These are phyloP conservation scores for Sturnus vulgaris DNA, from an alignment of 2,113 vertebrate species.

Conservation along the genomic window DNA sequence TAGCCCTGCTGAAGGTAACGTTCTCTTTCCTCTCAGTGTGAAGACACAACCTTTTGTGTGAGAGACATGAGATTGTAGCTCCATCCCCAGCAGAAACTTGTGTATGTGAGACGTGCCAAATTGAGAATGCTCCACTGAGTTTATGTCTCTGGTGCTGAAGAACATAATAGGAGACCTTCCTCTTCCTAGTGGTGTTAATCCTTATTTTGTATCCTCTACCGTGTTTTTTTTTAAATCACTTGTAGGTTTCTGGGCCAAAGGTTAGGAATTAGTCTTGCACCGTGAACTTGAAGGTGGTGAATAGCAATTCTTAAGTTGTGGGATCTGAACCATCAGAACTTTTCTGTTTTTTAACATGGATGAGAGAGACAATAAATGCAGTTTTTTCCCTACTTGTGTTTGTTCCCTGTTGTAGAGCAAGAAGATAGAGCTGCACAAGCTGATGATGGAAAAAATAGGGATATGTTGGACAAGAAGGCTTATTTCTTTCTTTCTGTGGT, in stretches of 20 bases:
- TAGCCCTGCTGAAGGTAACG: slow-evolving; percentile 6
- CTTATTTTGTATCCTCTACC: background rate
- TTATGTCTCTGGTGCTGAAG: background rate
- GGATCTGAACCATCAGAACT: background rate
- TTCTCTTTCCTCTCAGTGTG: background rate
- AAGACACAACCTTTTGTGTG: background rate
- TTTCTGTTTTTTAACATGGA: background rate
- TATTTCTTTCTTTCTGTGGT: background rate
- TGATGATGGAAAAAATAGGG: background rate
- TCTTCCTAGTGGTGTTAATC: background rate
- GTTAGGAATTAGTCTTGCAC: background rate
- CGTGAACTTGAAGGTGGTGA: background rate
- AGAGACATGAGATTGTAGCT: background rate
- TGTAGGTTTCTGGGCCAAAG: background rate
- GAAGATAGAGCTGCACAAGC: background rate
- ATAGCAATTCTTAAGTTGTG: background rate
- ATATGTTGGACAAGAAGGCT: background rate
- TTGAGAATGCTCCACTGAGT: background rate
- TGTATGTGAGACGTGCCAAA: background rate
- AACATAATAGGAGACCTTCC: background rate
- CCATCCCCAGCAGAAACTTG: fast-evolving
- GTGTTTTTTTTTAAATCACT: background rate
- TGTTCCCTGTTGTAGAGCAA: background rate
- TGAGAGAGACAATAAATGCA: background rate
- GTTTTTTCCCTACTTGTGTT: background rate